Evolutionary conservation across 2,797 vertebrate species (phyloP), one percentile per base, ranked within the genome.

Genomic region (Argya squamiceps): DNA sequence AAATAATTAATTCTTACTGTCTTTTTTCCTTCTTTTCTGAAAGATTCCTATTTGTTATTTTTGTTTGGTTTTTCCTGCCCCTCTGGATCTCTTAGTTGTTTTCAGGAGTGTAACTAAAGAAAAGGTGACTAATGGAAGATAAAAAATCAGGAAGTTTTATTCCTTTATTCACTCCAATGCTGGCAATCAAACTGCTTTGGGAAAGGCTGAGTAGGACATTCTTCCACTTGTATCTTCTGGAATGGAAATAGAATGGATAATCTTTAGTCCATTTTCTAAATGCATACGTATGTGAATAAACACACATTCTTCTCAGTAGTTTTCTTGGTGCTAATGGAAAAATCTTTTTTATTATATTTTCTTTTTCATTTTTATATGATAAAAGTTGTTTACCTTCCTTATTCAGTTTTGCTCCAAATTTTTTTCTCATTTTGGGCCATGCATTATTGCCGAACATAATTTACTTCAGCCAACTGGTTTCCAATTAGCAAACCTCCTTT

Each of bases 401-500:
- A 24, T 58, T 58, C 13, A 71, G 5, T 6, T 13, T 56, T 81
- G 10, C 17, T 36, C 18, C 34, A n/a, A 30, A 11, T 59, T 78
- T 81, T 50, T 37, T 63, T 81, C 34, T 59, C 15, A 41, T 20
- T 29, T 63, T 64, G 6, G 23, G 21, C 5, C 41, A 30, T 1
- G 0, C 15, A 11, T 41, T 73, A 3, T 62, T 95, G 80, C 53
- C 67, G 56, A 49, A 87, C 11, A 46, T 12, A 34, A 70, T 84
- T 92, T 92, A 47, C 68, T 91, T 96, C 64, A 90, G 59, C n/a
- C 37, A 84, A 46, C 27, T 85, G 15, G 22, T 59, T 95, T 43
- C 49, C 74, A 67, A 29, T 85, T 81, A 74, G 59, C 37, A 95
- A 94, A 84, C 5, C 26, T 53, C 36, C 56, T 76, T 90, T 55